Percentiles rank a stretch among this genome's conserved stretches.
Conservation (phyloP, 2,113 vertebrate genomes). For the Sebastes schlegelii region DNA sequence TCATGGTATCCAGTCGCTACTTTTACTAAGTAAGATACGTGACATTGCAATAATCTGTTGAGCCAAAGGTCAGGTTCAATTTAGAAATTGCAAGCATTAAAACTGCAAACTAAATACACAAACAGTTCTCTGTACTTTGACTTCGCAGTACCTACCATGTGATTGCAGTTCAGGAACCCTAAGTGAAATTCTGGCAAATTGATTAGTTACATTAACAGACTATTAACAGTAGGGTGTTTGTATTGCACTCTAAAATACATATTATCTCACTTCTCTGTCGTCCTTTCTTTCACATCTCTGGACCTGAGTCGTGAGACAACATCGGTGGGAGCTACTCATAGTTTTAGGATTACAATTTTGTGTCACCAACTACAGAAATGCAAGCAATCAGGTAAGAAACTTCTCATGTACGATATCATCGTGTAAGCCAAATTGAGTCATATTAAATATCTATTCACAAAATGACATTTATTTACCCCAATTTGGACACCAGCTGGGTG, state of each 20-base stretch:
- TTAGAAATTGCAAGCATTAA: not conserved
- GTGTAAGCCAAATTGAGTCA: not conserved
- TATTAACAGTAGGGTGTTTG: slow-evolving; percentile 16
- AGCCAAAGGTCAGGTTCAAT: not conserved
- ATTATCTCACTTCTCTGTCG: not conserved
- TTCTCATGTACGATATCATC: not conserved
- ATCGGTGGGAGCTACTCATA: not conserved
- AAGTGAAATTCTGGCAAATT: slow-evolving; percentile 26
- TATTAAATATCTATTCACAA: not conserved
- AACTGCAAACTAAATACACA: slow-evolving; percentile 5
- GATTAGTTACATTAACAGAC: slow-evolving; percentile 52
- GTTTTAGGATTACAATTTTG: not conserved
- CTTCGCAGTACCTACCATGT: slow-evolving; percentile 33
- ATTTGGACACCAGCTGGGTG: not conserved
- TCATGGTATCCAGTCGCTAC: no score
- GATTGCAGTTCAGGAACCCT: not conserved
- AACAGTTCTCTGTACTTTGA: slow-evolving; percentile 21
- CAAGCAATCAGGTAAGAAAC: slow-evolving; percentile 71
- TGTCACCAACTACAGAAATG: slow-evolving; percentile 53
- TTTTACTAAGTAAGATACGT: no score
- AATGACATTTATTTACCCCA: not conserved
- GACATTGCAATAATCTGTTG: not conserved
- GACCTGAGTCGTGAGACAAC: slow-evolving; percentile 2
- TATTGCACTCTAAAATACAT: not conserved
- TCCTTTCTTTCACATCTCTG: slow-evolving; percentile 3